Percentiles rank a stretch among this genome's conserved stretches.
Conservation (phyloP, 2,888 invertebrate genomes). For the Idaea aversata region DNA sequence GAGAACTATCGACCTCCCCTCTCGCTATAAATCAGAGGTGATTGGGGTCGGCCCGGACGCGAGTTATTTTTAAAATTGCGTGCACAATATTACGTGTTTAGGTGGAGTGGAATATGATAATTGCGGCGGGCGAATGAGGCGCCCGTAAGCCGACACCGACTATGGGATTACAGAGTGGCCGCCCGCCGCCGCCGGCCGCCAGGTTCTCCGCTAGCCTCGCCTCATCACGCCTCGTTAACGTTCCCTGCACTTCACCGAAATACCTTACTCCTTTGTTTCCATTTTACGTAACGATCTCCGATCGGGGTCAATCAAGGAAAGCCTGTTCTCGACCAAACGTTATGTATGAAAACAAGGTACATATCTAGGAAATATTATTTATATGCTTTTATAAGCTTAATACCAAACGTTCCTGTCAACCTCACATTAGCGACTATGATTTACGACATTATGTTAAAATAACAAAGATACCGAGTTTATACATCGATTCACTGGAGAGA, state of each 20-base stretch:
- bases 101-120: constrained; percentile 80
- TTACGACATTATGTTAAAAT: neutral
- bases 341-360: neutral
- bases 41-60: constrained; percentile 73
- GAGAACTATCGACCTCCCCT: constrained; percentile 42
- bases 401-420: neutral
- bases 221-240: constrained; percentile 49
- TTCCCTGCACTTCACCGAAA: constrained; percentile 32
- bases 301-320: constrained; percentile 3
- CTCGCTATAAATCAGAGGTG: constrained; percentile 70
- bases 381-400: neutral
- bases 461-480: too few relatives aligned
- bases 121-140: constrained; percentile 68
- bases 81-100: constrained; percentile 80
- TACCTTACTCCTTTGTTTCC: constrained; percentile 24
- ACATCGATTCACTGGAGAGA: too few relatives aligned
- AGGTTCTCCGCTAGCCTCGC: constrained; percentile 28
- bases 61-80: constrained; percentile 79
- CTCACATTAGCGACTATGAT: neutral
- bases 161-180: constrained; percentile 72
- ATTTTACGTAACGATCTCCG: constrained; percentile 16
- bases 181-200: constrained; percentile 40
- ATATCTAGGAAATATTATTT: neutral
- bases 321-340: neutral
- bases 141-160: constrained; percentile 75